Base-by-base conservation (phyloP, 2,888 invertebrate species). In the Drosophila robusta region DNA sequence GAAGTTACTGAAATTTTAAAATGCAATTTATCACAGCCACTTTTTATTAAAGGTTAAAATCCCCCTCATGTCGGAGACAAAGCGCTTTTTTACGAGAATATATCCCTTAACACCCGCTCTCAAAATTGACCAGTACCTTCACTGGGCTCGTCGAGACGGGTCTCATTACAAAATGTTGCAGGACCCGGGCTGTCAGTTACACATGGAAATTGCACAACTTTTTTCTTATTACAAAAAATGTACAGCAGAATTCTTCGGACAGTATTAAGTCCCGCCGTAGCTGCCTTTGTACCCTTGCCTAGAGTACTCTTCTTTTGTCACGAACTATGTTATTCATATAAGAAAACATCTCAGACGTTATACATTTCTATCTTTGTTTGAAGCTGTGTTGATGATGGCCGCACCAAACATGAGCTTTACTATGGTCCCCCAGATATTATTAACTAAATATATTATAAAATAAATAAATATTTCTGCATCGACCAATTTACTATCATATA, bases 181-280 rank as follows among this genome's bases (percentile, higher is more conserved):
- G 68, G 64, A 69, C 56, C 39, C 51, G 69, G 67, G 75, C 78
- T 86, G 89, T 89, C 89, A 90, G 82, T 87, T 85, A 75, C 80
- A 80, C 78, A 90, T 90, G 90, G 80, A 90, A 89, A 90, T 89
- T 85, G 89, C 78, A 79, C 76, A 90, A 90, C 74, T 78, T 81
- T 84, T 89, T 77, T 70, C 87, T 90, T 90, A 90, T 90, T 89
- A 90, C 77, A 67, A 69, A 70, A 60, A 75, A 78, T 75, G 70
- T 73, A 68, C 70, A 56, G 52, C 55, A 51, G 57, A 75, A 76
- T 77, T 82, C 72, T 67, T 66, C 26, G 78, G 62, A 58, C 64
- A 60, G 52, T 52, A 38, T 52, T 62, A 73, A 79, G 79, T 61
- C 57, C 56, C 29, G 44, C 14, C 44, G 46, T 22, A 55, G 60